Conservation (phyloP, 2,113 vertebrate genomes). For the Cyanoderma ruficeps region DNA sequence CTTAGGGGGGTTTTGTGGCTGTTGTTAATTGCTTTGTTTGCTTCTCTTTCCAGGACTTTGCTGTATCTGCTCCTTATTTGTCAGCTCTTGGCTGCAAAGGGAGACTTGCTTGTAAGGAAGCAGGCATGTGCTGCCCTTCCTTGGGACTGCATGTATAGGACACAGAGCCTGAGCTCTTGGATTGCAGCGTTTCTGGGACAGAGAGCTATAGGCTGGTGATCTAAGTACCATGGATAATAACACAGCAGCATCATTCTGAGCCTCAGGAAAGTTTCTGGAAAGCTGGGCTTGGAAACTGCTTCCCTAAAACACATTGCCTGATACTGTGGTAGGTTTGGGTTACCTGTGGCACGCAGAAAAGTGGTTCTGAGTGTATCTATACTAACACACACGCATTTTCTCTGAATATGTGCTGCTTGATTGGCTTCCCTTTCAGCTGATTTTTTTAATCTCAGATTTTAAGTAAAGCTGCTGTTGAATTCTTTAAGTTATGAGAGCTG, state of each 20-base stretch:
- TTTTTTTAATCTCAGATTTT: not conserved
- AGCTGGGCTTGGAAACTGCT: not conserved
- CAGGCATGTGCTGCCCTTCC: not conserved
- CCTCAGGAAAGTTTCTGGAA: not conserved
- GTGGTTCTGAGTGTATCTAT: not conserved
- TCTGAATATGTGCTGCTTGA: not conserved
- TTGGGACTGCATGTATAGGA: rapidly evolving
- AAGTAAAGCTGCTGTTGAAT: not conserved
- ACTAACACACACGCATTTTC: not conserved
- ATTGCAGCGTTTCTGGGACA: not conserved
- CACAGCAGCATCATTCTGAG: not conserved
- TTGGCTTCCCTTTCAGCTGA: not conserved
- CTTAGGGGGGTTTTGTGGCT: not conserved
- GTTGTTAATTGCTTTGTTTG: not conserved
- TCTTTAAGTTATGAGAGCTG: not conserved
- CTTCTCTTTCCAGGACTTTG: not conserved
- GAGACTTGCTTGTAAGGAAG: rapidly evolving
- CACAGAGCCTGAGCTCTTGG: not conserved
- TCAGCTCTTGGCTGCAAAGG: not conserved
- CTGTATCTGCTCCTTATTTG: not conserved
- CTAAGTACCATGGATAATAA: not conserved
- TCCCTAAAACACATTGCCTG: not conserved
- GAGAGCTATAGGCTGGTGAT: rapidly evolving
- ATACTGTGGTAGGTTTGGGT: not conserved
- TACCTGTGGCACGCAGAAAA: not conserved